Percentiles rank a stretch among this genome's conserved stretches.
phyloP scores from a whole-genome alignment of 2,797 vertebrate genomes.

The Anguilla obscura region DNA sequence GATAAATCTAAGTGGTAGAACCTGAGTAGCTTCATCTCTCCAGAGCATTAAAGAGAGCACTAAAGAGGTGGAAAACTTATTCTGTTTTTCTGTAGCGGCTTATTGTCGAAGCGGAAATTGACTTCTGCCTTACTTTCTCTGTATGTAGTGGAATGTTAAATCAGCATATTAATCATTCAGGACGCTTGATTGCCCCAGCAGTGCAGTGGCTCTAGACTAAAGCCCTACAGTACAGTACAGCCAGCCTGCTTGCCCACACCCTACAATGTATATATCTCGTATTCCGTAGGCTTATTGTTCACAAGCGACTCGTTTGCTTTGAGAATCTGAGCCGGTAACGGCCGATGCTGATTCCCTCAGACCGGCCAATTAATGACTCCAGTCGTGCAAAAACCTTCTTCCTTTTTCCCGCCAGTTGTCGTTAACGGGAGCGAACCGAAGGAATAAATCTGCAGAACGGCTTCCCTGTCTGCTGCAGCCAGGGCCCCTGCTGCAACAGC shows the following conservation, averaged over 20 bases:
- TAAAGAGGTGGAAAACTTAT: neutral
- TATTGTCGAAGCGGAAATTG: neutral
- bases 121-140: neutral
- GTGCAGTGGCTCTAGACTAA: no score
- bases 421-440: neutral
- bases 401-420: neutral
- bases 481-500: slow-evolving; percentile 1
- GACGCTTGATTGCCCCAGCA: neutral
- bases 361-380: neutral
- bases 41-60: neutral
- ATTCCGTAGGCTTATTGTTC: neutral
- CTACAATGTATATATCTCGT: neutral
- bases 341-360: neutral
- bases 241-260: neutral
- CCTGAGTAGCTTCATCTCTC: neutral
- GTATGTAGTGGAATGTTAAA: neutral
- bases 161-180: neutral
- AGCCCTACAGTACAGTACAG: no score
- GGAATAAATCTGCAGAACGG: neutral
- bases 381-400: neutral
- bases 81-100: neutral
- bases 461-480: no score
- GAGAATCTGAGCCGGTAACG: neutral
- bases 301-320: neutral
- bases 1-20: neutral